Conservation (phyloP, 2,113 vertebrate genomes). For the Chinchilla lanigera region DNA sequence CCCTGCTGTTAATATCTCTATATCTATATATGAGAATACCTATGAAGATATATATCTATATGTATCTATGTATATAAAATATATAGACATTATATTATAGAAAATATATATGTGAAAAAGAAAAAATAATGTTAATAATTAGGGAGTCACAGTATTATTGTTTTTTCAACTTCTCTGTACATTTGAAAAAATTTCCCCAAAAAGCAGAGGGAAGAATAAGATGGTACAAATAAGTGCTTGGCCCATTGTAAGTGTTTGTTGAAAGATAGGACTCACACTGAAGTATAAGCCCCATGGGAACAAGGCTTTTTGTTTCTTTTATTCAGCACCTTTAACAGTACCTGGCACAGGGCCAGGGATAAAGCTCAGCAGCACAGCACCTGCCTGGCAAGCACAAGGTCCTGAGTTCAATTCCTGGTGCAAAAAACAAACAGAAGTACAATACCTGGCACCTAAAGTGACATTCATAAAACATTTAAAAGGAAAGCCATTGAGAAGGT, state of each 20-base stretch:
- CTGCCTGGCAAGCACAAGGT: too few species aligned
- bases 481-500: background rate
- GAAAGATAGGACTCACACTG: background rate
- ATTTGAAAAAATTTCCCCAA: background rate
- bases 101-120: background rate
- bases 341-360: background rate
- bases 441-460: background rate
- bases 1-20: background rate
- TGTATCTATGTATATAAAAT: background rate
- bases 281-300: background rate
- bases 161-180: slow-evolving; percentile 28
- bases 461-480: background rate
- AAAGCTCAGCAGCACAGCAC: too few species aligned
- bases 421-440: too few species aligned
- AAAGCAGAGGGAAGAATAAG: background rate
- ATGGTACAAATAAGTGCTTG: background rate
- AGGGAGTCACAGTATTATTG: background rate
- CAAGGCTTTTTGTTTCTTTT: background rate
- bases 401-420: too few species aligned
- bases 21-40: background rate
- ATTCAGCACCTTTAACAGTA: background rate
- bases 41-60: background rate
- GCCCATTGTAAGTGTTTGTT: background rate
- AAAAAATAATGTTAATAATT: background rate
- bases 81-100: background rate